A percentile compares a stretch with the other conserved stretches of the same genome.
phyloP scores from a whole-genome alignment of 1,140 invertebrate genomes.

The Antheraea mylitta region DNA sequence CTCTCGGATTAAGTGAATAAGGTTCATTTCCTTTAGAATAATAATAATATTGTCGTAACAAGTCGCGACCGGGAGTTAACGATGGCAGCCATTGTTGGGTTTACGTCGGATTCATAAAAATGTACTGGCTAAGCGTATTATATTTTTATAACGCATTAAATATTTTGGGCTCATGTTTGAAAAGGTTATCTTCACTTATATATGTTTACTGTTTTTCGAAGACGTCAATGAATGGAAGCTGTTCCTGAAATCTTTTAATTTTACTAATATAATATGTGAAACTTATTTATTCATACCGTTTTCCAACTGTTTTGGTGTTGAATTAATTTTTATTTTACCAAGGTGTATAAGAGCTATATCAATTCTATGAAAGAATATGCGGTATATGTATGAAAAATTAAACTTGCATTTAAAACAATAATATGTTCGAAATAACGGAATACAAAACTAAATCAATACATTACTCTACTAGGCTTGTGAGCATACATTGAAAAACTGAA shows the following conservation, averaged over 20 bases:
- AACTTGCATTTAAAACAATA: too few species aligned
- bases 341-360: too few species aligned
- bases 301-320: too few species aligned
- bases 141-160: conserved; percentile 10
- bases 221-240: not conserved
- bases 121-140: conserved; percentile 1
- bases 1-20: too few species aligned
- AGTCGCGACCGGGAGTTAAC: conserved; percentile 1
- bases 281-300: too few species aligned
- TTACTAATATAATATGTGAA: not conserved
- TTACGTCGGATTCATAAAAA: conserved; percentile 12
- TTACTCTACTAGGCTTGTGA: too few species aligned
- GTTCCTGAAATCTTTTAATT: not conserved
- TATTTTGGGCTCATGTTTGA: not conserved
- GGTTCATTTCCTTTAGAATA: not conserved
- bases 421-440: too few species aligned
- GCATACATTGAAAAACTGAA: too few species aligned
- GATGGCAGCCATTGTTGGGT: conserved; percentile 11
- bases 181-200: not conserved
- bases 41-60: not conserved
- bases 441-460: too few species aligned
- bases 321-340: too few species aligned
- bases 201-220: not conserved
- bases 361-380: too few species aligned
- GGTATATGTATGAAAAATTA: too few species aligned